Base-by-base conservation (phyloP, 2,888 invertebrate genomes). In the Ennomos erosarius region DNA sequence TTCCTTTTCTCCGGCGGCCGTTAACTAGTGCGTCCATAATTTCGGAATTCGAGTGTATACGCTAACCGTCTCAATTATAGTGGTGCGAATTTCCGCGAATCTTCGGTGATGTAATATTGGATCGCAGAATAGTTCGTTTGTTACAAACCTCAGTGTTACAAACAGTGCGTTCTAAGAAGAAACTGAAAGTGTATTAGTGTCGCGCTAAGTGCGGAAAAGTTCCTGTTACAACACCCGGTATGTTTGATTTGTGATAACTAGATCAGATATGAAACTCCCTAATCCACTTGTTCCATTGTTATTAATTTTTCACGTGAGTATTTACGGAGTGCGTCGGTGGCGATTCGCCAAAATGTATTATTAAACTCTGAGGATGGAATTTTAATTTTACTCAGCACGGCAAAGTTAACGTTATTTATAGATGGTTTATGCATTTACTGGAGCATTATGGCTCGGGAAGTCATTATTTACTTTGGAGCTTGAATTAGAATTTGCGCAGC, bases 301-400 rank as follows among this genome's bases (percentile, higher is more conserved):
- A 66, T 65, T 59, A 69, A 53, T 71, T 76, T 74, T 73, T 70
- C 65, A 65, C 71, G 65, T 70, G 71, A 67, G 62, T 66, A 67
- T 66, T 51, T 36, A 63, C 62, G 70, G 55, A 70, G 68, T 71
- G 73, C 74, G 76, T 69, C 62, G 64, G 78, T 88, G 90, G 90
- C 90, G 71, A 54, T 68, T 76, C 75, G 90, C 90, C 90, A 90
- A 81, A 78, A 79, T 85, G 71, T 90, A 88, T 87, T 85, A 87
- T 85, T 87, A 85, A 81, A 76, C 77, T 67, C 71, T 66, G 47
- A 65, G 68, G 68, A 76, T 78, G 80, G 83, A 82, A 85, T 84
- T 87, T 84, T 76, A 80, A 81, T 81, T 84, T 87, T 82, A 79
- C 75, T 67, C 78, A 58, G 68, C 73, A 76, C 69, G 71, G 70